These are phyloP conservation scores for Castor canadensis DNA, from an alignment of 2,113 vertebrate species.

Conservation along the genomic window DNA sequence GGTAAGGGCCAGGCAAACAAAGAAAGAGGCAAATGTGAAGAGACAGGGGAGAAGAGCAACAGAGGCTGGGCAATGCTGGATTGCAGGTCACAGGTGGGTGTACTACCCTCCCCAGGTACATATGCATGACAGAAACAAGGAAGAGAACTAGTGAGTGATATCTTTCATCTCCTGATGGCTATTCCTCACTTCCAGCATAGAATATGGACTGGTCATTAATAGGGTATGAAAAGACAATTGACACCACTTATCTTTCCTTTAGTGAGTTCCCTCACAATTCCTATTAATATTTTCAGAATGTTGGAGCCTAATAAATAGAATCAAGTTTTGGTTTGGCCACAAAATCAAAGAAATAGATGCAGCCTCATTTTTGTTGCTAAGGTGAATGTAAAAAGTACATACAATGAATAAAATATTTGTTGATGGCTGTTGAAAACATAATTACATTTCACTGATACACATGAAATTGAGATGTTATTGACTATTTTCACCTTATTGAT, in stretches of 20 bases:
- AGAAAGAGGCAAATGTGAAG: neutral
- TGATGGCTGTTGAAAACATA: neutral
- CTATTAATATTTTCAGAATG: constrained; percentile 8
- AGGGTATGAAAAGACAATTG: neutral
- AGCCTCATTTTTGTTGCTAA: constrained; percentile 16
- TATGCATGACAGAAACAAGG: neutral
- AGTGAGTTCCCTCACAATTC: neutral
- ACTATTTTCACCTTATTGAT: neutral
- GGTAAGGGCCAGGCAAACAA: neutral
- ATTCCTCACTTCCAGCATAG: neutral
- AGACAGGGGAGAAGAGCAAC: neutral
- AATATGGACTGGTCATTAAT: neutral
- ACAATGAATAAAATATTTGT: neutral
- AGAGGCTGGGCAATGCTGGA: neutral
- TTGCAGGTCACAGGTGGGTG: neutral
- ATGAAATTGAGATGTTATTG: neutral
- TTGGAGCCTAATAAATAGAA: neutral
- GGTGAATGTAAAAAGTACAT: neutral
- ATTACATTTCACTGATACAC: neutral
- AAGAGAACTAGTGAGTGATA: neutral
- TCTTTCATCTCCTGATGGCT: neutral
- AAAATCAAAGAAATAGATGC: constrained; percentile 26
- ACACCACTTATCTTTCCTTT: neutral
- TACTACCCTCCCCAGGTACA: neutral
- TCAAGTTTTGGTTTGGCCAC: neutral